phyloP scores from a whole-genome alignment of 2,113 vertebrate genomes.

The Ochotona princeps region DNA sequence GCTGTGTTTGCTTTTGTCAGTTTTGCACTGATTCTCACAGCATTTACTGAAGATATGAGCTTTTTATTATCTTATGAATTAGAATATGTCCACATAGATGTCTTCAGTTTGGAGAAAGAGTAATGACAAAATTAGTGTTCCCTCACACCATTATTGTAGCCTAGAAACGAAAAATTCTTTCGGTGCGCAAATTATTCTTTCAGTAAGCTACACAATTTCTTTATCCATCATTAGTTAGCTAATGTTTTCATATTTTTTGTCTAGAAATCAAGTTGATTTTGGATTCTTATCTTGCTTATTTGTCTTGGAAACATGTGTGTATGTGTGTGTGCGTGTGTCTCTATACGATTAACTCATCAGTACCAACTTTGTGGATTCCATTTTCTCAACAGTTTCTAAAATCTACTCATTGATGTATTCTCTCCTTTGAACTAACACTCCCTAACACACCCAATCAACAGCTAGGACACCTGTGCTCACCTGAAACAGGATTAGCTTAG shows the following conservation, averaged over 20 bases:
- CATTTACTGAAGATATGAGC: conserved; percentile 11
- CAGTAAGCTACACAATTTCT: not conserved
- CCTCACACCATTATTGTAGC: not conserved
- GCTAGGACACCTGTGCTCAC: not conserved
- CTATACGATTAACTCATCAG: not conserved
- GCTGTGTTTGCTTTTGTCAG: conserved; percentile 5
- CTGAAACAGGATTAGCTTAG: not conserved
- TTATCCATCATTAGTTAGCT: not conserved
- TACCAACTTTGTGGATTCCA: not conserved
- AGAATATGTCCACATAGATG: not conserved
- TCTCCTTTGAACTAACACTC: not conserved
- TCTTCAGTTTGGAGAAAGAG: conserved; percentile 17
- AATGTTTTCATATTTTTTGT: not conserved
- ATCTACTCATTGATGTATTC: not conserved
- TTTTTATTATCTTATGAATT: not conserved
- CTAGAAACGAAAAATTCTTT: not conserved
- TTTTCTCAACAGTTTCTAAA: not conserved
- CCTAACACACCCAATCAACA: not conserved
- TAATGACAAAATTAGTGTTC: not conserved
- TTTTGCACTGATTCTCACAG: not conserved
- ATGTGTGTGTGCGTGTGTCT: not conserved
- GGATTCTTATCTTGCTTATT: not conserved
- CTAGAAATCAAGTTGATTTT: conserved; percentile 32
- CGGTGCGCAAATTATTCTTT: not conserved
- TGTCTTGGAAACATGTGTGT: not conserved